Evolutionary conservation across 92 coral and sea anemone species (phyloP), one percentile per base, ranked within the genome.

Genomic region (Heteractis magnifica): DNA sequence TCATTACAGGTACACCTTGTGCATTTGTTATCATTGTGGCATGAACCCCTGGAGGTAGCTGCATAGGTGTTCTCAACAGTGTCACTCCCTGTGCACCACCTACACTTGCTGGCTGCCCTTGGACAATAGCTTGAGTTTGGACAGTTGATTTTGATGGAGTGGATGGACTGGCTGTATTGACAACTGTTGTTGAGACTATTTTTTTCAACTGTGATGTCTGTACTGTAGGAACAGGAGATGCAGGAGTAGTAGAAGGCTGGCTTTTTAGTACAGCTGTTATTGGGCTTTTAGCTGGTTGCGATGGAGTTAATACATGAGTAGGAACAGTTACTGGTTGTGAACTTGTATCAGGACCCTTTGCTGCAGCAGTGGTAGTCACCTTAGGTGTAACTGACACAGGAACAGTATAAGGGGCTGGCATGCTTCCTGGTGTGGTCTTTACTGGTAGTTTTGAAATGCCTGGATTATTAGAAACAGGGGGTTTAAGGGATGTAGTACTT

Each of bases 11-110:
- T 16, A 94, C 87, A 53, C 98, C 99, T 77, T 97, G 98, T 5
- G 99, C 94, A 70, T 94, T 97, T 19, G 98, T 93, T 51, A 93
- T 93, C 94, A 94, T 91, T 53, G 95, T 94, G 15, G 98, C 99
- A 76, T 97, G 99, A 49, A 95, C 93, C 71, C 97, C 94, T 79
- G 95, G 98, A 4, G 98, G 94, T 15, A 95, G 86, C 82, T 88
- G 97, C 80, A 90, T 90, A 55, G 98, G 93, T 55, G 98, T 88
- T 55, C 99, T 89, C 8, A 97, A 78, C 56, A 97, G 81, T 13
- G 98, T 89, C 52, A 97, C 89, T 26, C 96, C 98, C 87, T 94
- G 98, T 20, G 91, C 84, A 34, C 93, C 84, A 34, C 93, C 78
- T 52, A 93, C 41, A 21, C 91, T 65, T 53, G 89, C 80, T 19